phyloP scores from a whole-genome alignment of 2,113 vertebrate species.

The Pollachius pollachius region DNA sequence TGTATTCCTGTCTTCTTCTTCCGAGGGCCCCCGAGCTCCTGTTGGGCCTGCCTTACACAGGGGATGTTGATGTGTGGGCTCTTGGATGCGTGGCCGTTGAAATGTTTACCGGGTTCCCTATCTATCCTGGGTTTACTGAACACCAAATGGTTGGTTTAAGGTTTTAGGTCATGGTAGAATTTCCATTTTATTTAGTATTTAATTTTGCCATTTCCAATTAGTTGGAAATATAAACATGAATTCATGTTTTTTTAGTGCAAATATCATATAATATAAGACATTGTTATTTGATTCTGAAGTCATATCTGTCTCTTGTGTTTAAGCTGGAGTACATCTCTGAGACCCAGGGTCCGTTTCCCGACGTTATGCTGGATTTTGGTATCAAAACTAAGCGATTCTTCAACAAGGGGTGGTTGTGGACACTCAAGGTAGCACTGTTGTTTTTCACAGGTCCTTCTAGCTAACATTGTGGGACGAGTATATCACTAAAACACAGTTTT shows the following conservation, averaged over 20 bases:
- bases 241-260: neutral
- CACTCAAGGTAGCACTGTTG: neutral
- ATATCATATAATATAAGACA: neutral
- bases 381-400: neutral
- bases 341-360: neutral
- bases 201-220: too few relatives aligned
- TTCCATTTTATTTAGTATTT: too few relatives aligned
- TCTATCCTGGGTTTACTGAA: neutral
- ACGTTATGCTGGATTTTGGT: neutral
- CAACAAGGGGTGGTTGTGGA: accelerated
- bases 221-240: too few relatives aligned
- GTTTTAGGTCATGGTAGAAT: neutral
- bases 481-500: too few relatives aligned
- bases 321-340: conserved; percentile 2
- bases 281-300: neutral
- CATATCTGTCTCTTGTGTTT: neutral
- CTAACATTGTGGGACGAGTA: neutral
- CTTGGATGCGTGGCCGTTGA: neutral
- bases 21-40: neutral
- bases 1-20: neutral
- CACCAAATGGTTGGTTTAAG: neutral
- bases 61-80: neutral
- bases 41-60: neutral
- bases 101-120: neutral
- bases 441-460: too few relatives aligned